These are phyloP conservation scores for Anoplopoma fimbria DNA, from an alignment of 2,113 vertebrate genomes.

Conservation along the genomic window DNA sequence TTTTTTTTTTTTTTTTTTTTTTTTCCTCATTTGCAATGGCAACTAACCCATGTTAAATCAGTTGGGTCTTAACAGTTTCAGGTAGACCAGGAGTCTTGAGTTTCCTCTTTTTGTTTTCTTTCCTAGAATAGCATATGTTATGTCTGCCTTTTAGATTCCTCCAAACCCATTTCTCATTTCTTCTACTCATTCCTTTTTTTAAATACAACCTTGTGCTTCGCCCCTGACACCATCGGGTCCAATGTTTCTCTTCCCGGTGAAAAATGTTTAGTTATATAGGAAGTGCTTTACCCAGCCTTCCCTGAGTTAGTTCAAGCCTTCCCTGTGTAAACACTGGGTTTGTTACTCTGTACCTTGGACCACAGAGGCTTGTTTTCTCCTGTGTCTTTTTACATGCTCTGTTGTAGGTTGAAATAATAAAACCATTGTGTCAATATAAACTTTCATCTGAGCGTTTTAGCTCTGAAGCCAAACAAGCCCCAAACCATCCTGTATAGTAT, in stretches of 20 bases:
- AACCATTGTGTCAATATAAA: conserved; percentile 35
- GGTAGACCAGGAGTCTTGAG: conserved; percentile 16
- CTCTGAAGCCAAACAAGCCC: conserved; percentile 16
- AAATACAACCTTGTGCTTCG: conserved; percentile 45
- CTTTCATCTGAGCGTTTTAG: neutral
- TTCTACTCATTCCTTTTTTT: conserved; percentile 32
- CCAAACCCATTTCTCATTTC: conserved; percentile 28
- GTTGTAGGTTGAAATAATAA: conserved; percentile 46
- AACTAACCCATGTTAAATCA: conserved; percentile 48
- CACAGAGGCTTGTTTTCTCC: conserved; percentile 35
- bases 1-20: no score
- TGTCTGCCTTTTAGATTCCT: conserved; percentile 20
- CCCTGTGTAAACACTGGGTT: conserved; percentile 64
- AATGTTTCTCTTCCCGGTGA: conserved; percentile 46
- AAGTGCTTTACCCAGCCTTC: conserved; percentile 40
- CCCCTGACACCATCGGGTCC: conserved; percentile 23
- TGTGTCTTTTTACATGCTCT: conserved; percentile 30
- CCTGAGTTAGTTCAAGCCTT: conserved; percentile 55
- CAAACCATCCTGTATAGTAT: neutral
- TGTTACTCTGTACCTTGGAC: conserved; percentile 59
- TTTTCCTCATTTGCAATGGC: conserved; percentile 52
- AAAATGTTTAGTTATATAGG: conserved; percentile 42
- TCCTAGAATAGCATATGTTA: conserved; percentile 40
- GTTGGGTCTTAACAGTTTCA: conserved; percentile 48
- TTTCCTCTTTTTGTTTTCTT: conserved; percentile 32